Conservation (phyloP, 2,113 vertebrate species). For the Mobula birostris region DNA sequence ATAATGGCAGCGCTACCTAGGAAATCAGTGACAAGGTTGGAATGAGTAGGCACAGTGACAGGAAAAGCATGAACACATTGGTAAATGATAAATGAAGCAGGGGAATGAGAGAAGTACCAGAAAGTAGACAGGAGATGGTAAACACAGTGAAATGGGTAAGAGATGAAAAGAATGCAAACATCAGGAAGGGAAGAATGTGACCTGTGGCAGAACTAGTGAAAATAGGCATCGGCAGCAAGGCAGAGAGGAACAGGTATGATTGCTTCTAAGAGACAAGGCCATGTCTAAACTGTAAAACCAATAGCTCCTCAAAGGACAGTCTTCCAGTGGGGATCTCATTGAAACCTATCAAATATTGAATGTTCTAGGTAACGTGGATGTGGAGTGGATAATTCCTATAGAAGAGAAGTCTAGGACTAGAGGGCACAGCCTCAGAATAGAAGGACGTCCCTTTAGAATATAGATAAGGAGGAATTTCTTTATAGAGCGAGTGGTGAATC, state of each 20-base stretch:
- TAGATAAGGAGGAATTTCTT: no score
- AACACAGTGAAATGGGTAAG: neutral
- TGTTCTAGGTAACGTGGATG: no score
- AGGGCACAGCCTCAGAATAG: no score
- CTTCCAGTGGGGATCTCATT: neutral
- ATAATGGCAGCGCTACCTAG: neutral
- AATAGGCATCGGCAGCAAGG: no score
- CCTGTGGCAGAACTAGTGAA: neutral
- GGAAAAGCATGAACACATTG: neutral
- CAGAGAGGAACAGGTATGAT: neutral
- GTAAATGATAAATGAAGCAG: neutral
- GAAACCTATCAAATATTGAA: no score
- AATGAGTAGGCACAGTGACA: neutral
- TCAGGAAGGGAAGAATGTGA: neutral
- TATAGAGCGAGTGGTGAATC: no score
- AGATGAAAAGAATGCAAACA: neutral
- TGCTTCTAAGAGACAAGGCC: neutral
- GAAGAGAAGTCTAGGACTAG: no score
- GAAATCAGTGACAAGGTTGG: neutral
- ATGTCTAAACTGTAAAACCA: neutral
- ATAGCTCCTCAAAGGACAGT: neutral
- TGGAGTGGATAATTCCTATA: no score
- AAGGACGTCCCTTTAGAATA: no score
- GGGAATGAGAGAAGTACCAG: neutral
- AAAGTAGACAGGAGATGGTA: neutral